Base-by-base conservation (phyloP, 2,888 invertebrate genomes). In the Cryptocheilus praepositus region DNA sequence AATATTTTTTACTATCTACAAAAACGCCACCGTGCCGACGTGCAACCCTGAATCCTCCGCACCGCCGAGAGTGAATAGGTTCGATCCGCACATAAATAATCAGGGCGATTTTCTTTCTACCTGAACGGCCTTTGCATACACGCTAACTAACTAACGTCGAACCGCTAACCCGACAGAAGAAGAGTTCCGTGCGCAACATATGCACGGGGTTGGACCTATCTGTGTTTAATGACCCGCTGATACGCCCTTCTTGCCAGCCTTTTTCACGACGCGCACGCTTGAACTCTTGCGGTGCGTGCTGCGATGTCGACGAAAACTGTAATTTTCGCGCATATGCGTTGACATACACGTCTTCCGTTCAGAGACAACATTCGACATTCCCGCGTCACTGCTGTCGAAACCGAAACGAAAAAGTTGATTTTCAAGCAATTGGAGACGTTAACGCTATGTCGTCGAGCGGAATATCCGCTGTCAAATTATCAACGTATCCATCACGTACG, bases 1-100 rank as follows among this genome's bases (percentile, higher is more conserved):
- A 85, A 88, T 88, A 88, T 88, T 88, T 88, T 88, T 87, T 88
- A 86, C 85, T 84, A 85, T 87, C 86, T 82, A 83, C 73, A 85
- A 85, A 86, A 85, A 86, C 73, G 65, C 68, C 68, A 67, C 56
- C 61, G 59, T 55, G 22, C 65, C 49, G 64, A 56, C 56, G 66
- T 56, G 51, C 61, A 60, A 64, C 54, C 28, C n/a, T 36, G 28
- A 44, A 18, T 59, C 53, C 25, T 25, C 62, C 56, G 60, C 67
- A 56, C 64, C 65, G 51, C 52, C 64, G 36, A n/a, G 5, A 11
- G 49, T 16, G 18, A 49, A 49, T 18, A 8, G 49, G 49, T 5
- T 64, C 72, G 77, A 75, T 77, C 79, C 69, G 77, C 79, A 82
- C 83, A 83, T 83, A 83, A 83, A 83, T 83, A 83, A 82, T 82